Evolutionary conservation across 2,888 invertebrate genomes (phyloP), one percentile per base, ranked within the genome.

Genomic region (Machimus atricapillus): DNA sequence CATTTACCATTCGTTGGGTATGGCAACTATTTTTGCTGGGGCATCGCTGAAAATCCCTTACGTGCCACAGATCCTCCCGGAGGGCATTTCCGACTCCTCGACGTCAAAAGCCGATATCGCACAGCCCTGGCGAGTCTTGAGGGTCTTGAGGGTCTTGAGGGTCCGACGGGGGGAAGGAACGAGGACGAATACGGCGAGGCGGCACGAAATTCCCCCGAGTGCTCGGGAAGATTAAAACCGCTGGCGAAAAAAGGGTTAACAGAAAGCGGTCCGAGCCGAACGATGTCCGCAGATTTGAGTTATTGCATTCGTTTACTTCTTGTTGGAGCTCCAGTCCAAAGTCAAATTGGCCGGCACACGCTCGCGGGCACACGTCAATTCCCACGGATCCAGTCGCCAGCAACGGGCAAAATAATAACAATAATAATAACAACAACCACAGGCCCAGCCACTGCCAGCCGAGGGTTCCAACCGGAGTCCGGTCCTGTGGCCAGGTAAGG

Each of bases 341-440:
- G 93, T 92, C 92, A 92, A 92, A 92, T 92, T 93, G 92, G 93
- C 92, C 93, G 93, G 93, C 93, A 94, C 94, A 94, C 93, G 94
- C 94, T 94, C 93, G 94, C 93, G 94, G 94, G 93, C 93, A 94
- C 93, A 93, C 93, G 93, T 93, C 92, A 93, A 93, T 94, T 94
- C 94, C 94, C 94, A 94, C 94, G 94, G 93, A 93, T 90, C 89
- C 89, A 85, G 87, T 87, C 82, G 86, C 87, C 86, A 87, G 40
- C 66, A 66, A 66, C 79, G 73, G 43, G 79, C 31, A 79, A 87
- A 85, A 85, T 86, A 87, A 79, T 77, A 83, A 87, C 58, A 87
- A 87, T 85, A 87, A 79, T 85, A 73, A 79, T 58, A 85, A 73
- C 77, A 79, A 58, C 78, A 86, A 86, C 52, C 79, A 77, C 27